Base-by-base conservation (phyloP, 2,888 invertebrate genomes). In the Pterostichus madidus region DNA sequence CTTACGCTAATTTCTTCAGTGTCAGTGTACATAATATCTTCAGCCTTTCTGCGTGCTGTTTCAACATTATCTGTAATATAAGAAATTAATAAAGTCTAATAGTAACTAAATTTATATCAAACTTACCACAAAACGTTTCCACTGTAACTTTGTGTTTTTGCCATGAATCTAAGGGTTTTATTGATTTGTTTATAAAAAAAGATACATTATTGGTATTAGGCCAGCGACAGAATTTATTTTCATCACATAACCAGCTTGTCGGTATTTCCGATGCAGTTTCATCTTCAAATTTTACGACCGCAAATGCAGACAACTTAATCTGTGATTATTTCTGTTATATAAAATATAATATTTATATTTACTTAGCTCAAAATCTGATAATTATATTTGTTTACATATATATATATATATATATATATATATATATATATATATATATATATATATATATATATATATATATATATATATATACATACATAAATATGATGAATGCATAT, bases 31-130 rank as follows among this genome's bases (percentile, higher is more conserved):
- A 2, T 13, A 13, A 53, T 53, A 53, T 53, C 53, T 15, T 53
- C 53, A n/a, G 53, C 53, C 15, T 53, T 53, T 53, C 15, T 53
- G n/a, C 15, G n/a, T 13, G 53, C 53, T 53, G 53, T 53, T 53
- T 53, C 15, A 13, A 53, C n/a, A 53, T 53, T 53, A 53, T 53
- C 53, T 53, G 53, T 53, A n/a, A 13, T 53, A 13, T 6, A 53
- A 53, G 15, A 15, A 13, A 49, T 49, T 49, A 53, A 53, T n/a
- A 53, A n/a, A 13, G 53, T 53, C 5, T 53, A 13, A 13, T 8
- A 53, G 15, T 13, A 15, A 15, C 13, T 49, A 49, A 49, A 49
- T 49, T 53, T 53, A 13, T 15, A 5, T 53, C 53, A 15, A 53
- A 53, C 53, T 52, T 53, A 53, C 53, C 53, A 53, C 53, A 53